Conservation (phyloP, 1,140 invertebrate species). For the Caenorhabditis brenneri region DNA sequence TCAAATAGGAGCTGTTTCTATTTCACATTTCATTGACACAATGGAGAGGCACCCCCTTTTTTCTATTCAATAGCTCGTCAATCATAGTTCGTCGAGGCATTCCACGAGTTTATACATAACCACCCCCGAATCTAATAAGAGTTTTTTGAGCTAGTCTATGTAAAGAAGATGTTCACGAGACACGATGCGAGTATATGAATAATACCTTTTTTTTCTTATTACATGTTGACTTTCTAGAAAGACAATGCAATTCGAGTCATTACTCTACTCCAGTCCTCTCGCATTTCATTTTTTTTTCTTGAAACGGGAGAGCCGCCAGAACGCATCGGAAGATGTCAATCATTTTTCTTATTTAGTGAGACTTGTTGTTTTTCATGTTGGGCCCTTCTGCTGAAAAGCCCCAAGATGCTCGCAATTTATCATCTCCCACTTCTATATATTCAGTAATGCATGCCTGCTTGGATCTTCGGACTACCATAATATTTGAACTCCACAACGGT, state of each 20-base stretch:
- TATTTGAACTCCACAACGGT: too few relatives aligned
- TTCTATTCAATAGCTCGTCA: not conserved
- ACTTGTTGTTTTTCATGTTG: constrained; percentile 13
- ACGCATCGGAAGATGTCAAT: constrained; percentile 11
- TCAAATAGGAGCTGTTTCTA: constrained; percentile 16
- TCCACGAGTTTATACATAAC: not conserved
- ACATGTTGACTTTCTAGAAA: not conserved
- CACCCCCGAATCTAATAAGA: constrained; percentile 13
- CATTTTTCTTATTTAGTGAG: constrained; percentile 30
- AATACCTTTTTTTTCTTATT: not conserved
- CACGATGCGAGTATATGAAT: too few relatives aligned
- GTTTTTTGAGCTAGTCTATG: not conserved
- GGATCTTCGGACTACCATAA: too few relatives aligned
- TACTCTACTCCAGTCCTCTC: not conserved
- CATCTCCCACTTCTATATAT: not conserved
- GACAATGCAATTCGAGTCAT: not conserved
- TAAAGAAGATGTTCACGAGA: not conserved
- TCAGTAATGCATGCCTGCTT: not conserved
- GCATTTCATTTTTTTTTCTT: not conserved
- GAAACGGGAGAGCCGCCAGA: not conserved
- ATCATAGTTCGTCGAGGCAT: not conserved
- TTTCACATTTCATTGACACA: constrained; percentile 20
- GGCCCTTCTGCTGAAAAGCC: constrained; percentile 4
- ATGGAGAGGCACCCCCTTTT: not conserved
- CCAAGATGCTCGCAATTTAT: constrained; percentile 9